Percentiles rank a stretch among this genome's conserved stretches.
Evolutionary conservation across 1,140 invertebrate species (phyloP).

Genomic region (Zaprionus taronus): DNA sequence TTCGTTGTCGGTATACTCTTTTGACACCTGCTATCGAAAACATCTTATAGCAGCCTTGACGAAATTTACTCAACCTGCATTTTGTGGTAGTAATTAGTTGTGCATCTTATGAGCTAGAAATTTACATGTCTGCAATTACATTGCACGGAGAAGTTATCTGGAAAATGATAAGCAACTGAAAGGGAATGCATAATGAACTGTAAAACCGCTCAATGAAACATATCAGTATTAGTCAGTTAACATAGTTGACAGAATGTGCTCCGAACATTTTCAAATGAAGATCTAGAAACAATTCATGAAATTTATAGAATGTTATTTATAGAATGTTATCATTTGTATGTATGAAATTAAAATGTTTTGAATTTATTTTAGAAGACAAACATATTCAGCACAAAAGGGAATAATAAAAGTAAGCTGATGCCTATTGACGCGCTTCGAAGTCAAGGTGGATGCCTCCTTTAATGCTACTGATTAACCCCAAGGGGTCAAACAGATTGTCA

Average conservation of each 20-base stretch:
- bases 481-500: slow-evolving; percentile 54
- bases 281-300: too few relatives aligned
- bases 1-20: neutral
- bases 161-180: neutral
- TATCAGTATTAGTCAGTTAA: neutral
- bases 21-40: slow-evolving; percentile 13
- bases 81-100: slow-evolving; percentile 29
- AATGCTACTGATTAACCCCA: slow-evolving; percentile 47
- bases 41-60: neutral
- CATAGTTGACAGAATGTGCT: neutral
- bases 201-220: neutral
- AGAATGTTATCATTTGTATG: too few relatives aligned
- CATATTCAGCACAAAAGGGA: too few relatives aligned
- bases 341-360: too few relatives aligned
- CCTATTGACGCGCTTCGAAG: slow-evolving; percentile 46
- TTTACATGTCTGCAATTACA: slow-evolving; percentile 25
- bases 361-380: too few relatives aligned
- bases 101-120: slow-evolving; percentile 10
- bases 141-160: neutral
- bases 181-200: slow-evolving; percentile 16
- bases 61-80: neutral
- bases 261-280: too few relatives aligned
- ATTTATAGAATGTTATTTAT: too few relatives aligned
- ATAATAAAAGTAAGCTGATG: too few relatives aligned
- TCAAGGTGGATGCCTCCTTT: neutral